Evolutionary conservation across 2,888 invertebrate genomes (phyloP), one percentile per base, ranked within the genome.

Genomic region (Monoplex corrugatus): DNA sequence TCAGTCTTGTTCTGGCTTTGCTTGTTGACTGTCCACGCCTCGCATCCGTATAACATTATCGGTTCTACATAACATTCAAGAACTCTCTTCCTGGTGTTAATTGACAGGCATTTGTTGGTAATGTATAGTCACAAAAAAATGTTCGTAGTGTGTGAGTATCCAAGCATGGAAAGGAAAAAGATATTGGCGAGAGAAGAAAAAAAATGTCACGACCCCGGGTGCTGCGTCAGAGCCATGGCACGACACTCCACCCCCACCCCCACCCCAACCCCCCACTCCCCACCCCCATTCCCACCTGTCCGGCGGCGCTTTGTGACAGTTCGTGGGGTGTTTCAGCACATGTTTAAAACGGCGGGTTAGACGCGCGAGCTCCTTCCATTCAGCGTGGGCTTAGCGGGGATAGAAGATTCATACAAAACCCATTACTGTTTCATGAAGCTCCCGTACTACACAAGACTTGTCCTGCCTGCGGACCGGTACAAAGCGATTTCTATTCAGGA

Each of bases 401-500:
- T 45, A 45, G 82, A 82, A 84, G 50, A 45, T n/a, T 57, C 5
- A 28, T 38, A 84, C 50, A 84, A 57, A 50, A 35, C 45, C 84
- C 16, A 57, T 35, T 38, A 16, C 84, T 57, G 57, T 50, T 84
- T 57, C 50, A 57, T 57, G 84, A 23, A 50, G 50, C 23, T 45
- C 50, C 38, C 78, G 35, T 84, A 28, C 50, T 57, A 84, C 50
- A 84, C 50, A 57, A 19, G 84, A 57, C 44, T 57, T 78, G 10
- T 50, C 57, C 57, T 57, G 57, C 57, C 57, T 10, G 2, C 8
- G 50, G 28, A 38, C 35, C 43, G 45, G 19, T 84, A 84, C 84
- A 86, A 68, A 86, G 43, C 86, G 86, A 86, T 86, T 86, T 68
- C 68, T 68, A 68, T 86, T 63, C 86, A 86, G n/a, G 68, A n/a